These are phyloP conservation scores for Micromesistius poutassou DNA, from an alignment of 2,797 vertebrate species.

Conservation along the genomic window DNA sequence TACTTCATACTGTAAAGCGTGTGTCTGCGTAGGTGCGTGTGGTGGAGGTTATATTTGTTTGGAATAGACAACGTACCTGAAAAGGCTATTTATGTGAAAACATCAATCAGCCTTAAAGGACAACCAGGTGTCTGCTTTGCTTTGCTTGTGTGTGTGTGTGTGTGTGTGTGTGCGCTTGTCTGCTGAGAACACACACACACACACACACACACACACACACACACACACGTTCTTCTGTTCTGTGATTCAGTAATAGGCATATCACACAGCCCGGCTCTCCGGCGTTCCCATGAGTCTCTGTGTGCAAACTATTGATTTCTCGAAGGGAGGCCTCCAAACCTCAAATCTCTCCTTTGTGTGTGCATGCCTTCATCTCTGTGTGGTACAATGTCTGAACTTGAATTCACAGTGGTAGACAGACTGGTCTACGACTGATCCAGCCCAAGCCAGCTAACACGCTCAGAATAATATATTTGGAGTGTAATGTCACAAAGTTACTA, in stretches of 20 bases:
- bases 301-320: not conserved
- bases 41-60: not conserved
- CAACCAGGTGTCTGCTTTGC: not conserved
- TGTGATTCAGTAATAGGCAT: not conserved
- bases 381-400: not conserved
- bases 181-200: no score
- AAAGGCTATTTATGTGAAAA: not conserved
- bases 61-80: not conserved
- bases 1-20: no score
- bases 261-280: not conserved
- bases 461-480: not conserved
- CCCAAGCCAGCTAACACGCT: not conserved
- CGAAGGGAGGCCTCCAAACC: not conserved
- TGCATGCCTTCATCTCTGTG: not conserved
- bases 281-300: not conserved
- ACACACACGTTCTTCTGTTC: not conserved
- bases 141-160: no score
- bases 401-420: not conserved
- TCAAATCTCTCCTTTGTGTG: not conserved
- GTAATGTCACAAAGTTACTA: slow-evolving; percentile 14
- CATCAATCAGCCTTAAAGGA: not conserved
- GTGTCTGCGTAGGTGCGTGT: no score
- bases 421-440: not conserved
- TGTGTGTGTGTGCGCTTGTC: no score
- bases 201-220: no score